Evolutionary conservation across 2,888 invertebrate species (phyloP).

Genomic region (Acanthosepion pharaonis): DNA sequence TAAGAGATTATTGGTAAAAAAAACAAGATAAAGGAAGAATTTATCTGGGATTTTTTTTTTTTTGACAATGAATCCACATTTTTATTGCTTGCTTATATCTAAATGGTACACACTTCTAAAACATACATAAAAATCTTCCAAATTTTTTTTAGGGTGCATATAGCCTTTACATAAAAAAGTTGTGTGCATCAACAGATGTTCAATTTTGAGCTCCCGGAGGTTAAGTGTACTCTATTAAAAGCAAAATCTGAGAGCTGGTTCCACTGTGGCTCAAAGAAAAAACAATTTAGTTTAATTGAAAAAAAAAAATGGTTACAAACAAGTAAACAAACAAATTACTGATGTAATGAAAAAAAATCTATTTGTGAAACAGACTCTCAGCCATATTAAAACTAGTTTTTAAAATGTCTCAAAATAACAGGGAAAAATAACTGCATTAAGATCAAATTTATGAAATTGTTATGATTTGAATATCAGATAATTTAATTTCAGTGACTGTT

Average conservation of each 20-base stretch:
- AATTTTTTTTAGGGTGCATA: not conserved
- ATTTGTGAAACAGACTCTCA: not conserved
- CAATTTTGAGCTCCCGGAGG: not conserved
- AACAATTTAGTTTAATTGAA: not conserved
- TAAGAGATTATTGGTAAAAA: not conserved
- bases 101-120: not conserved
- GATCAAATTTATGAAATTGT: not conserved
- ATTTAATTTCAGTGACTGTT: not conserved
- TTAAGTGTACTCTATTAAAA: constrained; percentile 6
- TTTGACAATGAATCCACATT: not conserved
- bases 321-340: not conserved
- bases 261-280: not conserved
- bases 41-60: not conserved
- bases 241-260: not conserved
- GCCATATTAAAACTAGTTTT: not conserved
- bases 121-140: not conserved
- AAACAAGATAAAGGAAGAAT: not conserved
- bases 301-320: not conserved
- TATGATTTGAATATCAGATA: not conserved
- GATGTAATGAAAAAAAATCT: not conserved
- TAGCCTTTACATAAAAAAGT: not conserved
- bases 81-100: not conserved
- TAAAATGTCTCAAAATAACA: not conserved
- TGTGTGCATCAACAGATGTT: not conserved
- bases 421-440: not conserved